Base-by-base conservation (phyloP, 2,797 vertebrate species). In the Valencia hispanica region DNA sequence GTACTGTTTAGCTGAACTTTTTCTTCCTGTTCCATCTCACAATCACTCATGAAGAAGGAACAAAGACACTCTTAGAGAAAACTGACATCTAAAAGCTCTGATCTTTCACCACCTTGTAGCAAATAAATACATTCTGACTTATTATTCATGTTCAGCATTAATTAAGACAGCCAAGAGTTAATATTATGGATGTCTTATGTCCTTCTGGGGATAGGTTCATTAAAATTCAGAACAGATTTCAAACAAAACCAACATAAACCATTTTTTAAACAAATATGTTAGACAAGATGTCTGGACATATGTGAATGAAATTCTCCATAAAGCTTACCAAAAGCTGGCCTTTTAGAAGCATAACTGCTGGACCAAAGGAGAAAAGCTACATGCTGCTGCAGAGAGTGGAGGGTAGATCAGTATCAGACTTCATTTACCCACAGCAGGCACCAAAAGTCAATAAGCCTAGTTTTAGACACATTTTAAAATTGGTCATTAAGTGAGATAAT, bases 351-450 rank as follows among this genome's bases (percentile, higher is more conserved):
- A n/a, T 27, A 68, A 45, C 65, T 68, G 41, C 41, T 43, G 41
- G 41, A 68, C 5, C 25, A 68, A n/a, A 45, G 15, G 11, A 43
- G 41, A 68, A 68, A 45, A 45, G 41, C 15, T 68, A 45, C 22
- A 68, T 5, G 0, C 65, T 15, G n/a, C 39, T 17, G 39, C 65
- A 68, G 65, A 30, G 43, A 27, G n/a, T 45, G 25, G 11, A 43
- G 25, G 41, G n/a, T n/a, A 68, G 36, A 66, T 66, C 39, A 66
- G 63, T 25, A 66, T 43, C 22, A 66, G 12, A 66, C 22, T 43
- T 68, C 25, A 45, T 68, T 68, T 68, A 17, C 41, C 45, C 25
- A 68, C 65, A 68, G 65, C 41, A 68, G 65, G 65, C n/a, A 30
- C 30, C 48, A 51, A 2, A 53, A 71, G 48, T 25, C 22, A 25